A percentile compares a stretch with the other conserved stretches of the same genome.
Evolutionary conservation across 2,888 invertebrate species (phyloP).

Genomic region (Patella ulyssiponensis): DNA sequence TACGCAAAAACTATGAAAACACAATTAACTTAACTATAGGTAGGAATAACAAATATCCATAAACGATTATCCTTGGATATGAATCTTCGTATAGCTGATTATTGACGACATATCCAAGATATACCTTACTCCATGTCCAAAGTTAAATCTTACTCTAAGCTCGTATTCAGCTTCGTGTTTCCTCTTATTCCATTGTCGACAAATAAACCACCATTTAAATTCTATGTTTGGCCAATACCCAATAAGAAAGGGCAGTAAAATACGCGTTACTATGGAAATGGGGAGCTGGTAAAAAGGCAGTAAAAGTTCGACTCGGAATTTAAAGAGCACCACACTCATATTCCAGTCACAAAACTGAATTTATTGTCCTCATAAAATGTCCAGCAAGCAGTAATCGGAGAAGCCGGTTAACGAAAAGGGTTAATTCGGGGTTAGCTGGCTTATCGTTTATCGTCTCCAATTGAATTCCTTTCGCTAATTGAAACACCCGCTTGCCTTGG

Average conservation of each 20-base stretch:
- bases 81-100: too few relatives aligned
- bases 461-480: slow-evolving; percentile 9
- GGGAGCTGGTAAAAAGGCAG: slow-evolving; percentile 9
- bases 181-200: slow-evolving; percentile 5
- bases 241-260: slow-evolving; percentile 1
- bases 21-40: too few relatives aligned
- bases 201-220: slow-evolving; percentile 9
- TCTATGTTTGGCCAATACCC: slow-evolving; percentile 7
- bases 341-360: slow-evolving; percentile 2
- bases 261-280: slow-evolving; percentile 9
- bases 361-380: slow-evolving; percentile 11
- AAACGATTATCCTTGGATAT: too few relatives aligned
- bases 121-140: too few relatives aligned
- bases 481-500: not conserved
- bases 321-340: slow-evolving; percentile 11
- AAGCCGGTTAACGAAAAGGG: slow-evolving; percentile 2
- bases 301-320: slow-evolving; percentile 6
- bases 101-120: too few relatives aligned
- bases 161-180: not conserved
- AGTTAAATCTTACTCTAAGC: too few relatives aligned
- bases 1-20: too few relatives aligned
- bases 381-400: slow-evolving; percentile 5
- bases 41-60: too few relatives aligned
- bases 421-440: slow-evolving; percentile 12
- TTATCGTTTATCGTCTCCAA: slow-evolving; percentile 7